phyloP scores from a whole-genome alignment of 2,113 vertebrate species.

The Xyliphius kryptos region DNA sequence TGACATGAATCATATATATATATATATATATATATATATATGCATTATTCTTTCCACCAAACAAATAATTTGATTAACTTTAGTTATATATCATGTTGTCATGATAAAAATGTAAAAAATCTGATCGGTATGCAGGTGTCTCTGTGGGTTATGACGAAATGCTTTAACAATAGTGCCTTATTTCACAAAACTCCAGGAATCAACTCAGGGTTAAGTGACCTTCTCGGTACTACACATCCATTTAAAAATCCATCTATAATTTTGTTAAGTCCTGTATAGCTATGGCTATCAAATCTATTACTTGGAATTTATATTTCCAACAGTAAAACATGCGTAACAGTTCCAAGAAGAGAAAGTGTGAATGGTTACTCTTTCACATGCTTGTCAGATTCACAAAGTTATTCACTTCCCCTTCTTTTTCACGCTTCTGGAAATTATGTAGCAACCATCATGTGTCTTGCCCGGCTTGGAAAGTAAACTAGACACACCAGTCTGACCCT shows the following conservation, averaged over 20 bases:
- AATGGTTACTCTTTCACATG: slow-evolving; percentile 8
- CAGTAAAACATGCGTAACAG: slow-evolving; percentile 1
- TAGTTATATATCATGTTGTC: no score
- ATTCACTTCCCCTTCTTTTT: slow-evolving; percentile 15
- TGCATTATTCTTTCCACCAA: no score
- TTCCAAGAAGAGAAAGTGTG: slow-evolving; percentile 9
- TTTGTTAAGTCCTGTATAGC: slow-evolving; percentile 34
- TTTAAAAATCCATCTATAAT: neutral
- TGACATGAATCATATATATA: no score
- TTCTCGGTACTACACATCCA: neutral
- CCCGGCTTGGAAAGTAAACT: slow-evolving; percentile 19
- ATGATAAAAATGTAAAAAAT: no score
- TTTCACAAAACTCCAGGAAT: neutral
- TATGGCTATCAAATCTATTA: slow-evolving; percentile 50
- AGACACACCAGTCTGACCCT: slow-evolving; percentile 9
- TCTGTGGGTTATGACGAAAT: no score
- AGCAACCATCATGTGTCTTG: slow-evolving; percentile 31
- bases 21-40: no score
- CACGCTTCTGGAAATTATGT: slow-evolving; percentile 35
- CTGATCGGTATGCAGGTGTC: no score
- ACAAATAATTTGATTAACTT: no score
- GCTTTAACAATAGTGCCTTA: neutral
- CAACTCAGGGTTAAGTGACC: neutral
- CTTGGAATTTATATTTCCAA: slow-evolving; percentile 15
- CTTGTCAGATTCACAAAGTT: slow-evolving; percentile 19